A percentile compares a stretch with the other conserved stretches of the same genome.
These are phyloP conservation scores for Phoxinus dragarum DNA, from an alignment of 2,797 vertebrate species.

Conservation along the genomic window DNA sequence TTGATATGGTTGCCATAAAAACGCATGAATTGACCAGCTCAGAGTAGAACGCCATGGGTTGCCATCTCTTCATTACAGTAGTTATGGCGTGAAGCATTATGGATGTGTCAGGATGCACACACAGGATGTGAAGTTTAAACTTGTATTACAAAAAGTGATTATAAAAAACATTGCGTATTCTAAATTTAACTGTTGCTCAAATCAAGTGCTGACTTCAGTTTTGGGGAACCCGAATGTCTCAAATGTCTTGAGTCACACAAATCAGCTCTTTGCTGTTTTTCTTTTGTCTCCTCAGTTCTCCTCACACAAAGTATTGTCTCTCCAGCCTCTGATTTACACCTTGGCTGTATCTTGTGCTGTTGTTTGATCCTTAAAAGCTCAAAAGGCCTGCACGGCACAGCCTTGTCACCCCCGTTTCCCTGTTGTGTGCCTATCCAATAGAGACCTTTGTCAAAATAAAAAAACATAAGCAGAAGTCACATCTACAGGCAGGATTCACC, in stretches of 20 bases:
- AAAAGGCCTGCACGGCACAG: constrained; percentile 7
- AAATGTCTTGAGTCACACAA: constrained; percentile 1
- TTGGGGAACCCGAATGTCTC: constrained; percentile 10
- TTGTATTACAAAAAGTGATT: not conserved
- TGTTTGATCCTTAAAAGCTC: not conserved
- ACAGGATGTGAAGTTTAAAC: not conserved
- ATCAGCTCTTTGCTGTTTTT: not conserved
- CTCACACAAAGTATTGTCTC: not conserved
- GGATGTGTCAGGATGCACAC: too few species aligned
- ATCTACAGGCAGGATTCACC: constrained; percentile 4
- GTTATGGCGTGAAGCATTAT: not conserved
- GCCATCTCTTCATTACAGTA: not conserved
- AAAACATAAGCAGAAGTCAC: not conserved
- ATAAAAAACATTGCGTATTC: not conserved
- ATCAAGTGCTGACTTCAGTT: constrained; percentile 5
- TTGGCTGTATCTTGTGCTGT: constrained; percentile 35
- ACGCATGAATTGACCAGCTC: not conserved
- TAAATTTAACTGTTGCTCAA: not conserved
- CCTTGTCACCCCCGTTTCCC: not conserved
- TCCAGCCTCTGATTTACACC: constrained; percentile 12
- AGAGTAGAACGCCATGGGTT: too few species aligned
- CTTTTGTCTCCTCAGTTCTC: not conserved
- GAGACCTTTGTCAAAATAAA: constrained; percentile 2
- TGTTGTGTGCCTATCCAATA: constrained; percentile 34
- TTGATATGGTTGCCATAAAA: not conserved